Evolutionary conservation across 2,797 vertebrate genomes (phyloP).

Genomic region (Falco columbarius): DNA sequence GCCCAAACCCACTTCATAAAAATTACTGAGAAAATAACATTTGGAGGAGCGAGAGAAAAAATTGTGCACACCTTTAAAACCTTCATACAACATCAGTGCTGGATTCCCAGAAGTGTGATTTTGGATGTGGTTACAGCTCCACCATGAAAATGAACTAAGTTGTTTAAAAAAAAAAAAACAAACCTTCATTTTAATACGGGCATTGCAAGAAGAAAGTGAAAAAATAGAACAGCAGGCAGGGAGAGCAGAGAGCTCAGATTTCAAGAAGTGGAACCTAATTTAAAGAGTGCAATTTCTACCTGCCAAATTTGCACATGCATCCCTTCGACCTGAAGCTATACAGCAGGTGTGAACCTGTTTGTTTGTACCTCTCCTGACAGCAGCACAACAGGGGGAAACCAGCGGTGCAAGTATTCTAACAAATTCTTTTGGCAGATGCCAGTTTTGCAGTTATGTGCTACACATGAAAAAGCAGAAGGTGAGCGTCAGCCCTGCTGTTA

Average conservation of each 20-base stretch:
- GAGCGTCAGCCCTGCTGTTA: constrained; percentile 12
- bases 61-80: not conserved
- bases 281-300: not conserved
- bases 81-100: not conserved
- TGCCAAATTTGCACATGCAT: constrained; percentile 15
- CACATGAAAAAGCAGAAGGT: constrained; percentile 12
- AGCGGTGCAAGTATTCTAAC: not conserved
- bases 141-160: not conserved
- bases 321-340: not conserved
- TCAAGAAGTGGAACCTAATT: not conserved
- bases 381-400: constrained; percentile 1
- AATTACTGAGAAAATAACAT: not conserved
- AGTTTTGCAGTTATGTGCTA: not conserved
- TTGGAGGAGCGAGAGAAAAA: not conserved
- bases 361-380: constrained; percentile 22
- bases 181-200: not conserved
- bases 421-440: constrained; percentile 41
- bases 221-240: constrained; percentile 12
- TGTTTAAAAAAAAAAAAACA: not conserved
- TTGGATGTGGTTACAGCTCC: not conserved
- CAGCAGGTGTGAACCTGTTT: constrained; percentile 34
- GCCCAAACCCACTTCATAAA: not conserved
- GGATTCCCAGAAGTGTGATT: not conserved
- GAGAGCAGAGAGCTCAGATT: constrained; percentile 7
- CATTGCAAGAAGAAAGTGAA: not conserved